phyloP scores from a whole-genome alignment of 1,140 invertebrate genomes.

The Atta cephalotes region DNA sequence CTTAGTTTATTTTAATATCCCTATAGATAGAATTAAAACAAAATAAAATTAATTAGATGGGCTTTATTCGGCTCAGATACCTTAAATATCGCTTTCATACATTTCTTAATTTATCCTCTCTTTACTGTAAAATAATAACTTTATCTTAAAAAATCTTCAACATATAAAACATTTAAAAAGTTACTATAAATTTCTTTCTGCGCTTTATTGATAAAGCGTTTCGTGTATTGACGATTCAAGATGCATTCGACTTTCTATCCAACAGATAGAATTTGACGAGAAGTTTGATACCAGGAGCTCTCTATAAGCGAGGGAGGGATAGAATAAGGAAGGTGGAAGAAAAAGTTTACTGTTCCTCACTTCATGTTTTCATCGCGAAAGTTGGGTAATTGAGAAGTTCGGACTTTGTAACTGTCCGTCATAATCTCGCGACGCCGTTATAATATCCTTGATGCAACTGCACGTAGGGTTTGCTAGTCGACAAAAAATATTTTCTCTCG shows the following conservation, averaged over 20 bases:
- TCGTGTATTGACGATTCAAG: conserved; percentile 11
- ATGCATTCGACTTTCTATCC: conserved; percentile 31
- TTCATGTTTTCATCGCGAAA: conserved; percentile 74
- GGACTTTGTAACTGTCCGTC: conserved; percentile 74
- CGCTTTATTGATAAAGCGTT: conserved; percentile 4
- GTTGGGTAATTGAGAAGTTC: conserved; percentile 76
- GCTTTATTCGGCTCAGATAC: too few species aligned
- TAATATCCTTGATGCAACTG: conserved; percentile 63
- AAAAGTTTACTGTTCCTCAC: conserved; percentile 50
- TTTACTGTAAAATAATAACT: too few species aligned
- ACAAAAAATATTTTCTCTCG: conserved; percentile 18
- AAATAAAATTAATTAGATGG: too few species aligned
- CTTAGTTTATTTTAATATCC: too few species aligned
- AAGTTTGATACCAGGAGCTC: conserved; percentile 21
- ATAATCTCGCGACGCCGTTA: conserved; percentile 69
- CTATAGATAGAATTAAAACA: too few species aligned
- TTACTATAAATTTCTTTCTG: neutral
- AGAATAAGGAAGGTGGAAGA: neutral
- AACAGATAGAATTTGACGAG: conserved; percentile 43
- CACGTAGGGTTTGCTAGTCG: neutral
- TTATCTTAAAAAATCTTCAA: too few species aligned
- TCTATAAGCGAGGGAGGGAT: neutral
- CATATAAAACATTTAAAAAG: neutral
- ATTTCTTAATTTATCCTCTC: neutral
- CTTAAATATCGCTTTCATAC: neutral